These are phyloP conservation scores for Rhagonycha fulva DNA, from an alignment of 2,888 invertebrate genomes.

Conservation along the genomic window DNA sequence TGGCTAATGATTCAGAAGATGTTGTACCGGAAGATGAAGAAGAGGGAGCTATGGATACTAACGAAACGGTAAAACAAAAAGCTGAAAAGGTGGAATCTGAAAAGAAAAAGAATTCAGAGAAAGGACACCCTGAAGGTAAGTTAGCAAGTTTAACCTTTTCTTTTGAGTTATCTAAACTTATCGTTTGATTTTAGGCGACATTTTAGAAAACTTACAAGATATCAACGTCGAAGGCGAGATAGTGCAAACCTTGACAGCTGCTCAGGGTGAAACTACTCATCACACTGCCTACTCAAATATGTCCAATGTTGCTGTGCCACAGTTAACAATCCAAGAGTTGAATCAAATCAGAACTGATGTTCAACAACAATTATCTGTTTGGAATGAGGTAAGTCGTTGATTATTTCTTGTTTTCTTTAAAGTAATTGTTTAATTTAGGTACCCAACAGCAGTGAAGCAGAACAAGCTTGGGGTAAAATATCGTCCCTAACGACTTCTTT, in stretches of 20 bases:
- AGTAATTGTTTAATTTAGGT: conserved; percentile 31
- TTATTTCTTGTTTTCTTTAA: conserved; percentile 1
- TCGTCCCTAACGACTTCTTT: conserved; percentile 64
- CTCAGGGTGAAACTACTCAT: conserved; percentile 77
- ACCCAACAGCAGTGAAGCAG: conserved; percentile 56
- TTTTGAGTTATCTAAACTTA: neutral
- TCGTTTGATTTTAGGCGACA: conserved; percentile 40
- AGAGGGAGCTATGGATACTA: conserved; percentile 48
- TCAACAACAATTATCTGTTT: conserved; percentile 57
- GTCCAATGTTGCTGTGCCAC: conserved; percentile 35
- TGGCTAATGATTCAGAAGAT: conserved; percentile 62
- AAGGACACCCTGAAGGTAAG: conserved; percentile 51
- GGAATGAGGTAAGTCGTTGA: conserved; percentile 54
- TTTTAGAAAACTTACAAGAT: conserved; percentile 52
- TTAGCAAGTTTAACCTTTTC: neutral
- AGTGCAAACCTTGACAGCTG: conserved; percentile 67
- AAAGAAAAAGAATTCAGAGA: conserved; percentile 57
- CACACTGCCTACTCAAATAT: conserved; percentile 64
- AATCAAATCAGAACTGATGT: conserved; percentile 56
- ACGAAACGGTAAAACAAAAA: conserved; percentile 48
- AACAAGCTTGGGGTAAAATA: conserved; percentile 65
- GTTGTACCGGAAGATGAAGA: conserved; percentile 47
- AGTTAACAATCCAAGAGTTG: conserved; percentile 51
- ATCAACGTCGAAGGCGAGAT: conserved; percentile 77
- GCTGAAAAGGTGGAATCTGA: conserved; percentile 57